Evolutionary conservation across 2,888 invertebrate species (phyloP).

Genomic region (Chymomyza procnemis): DNA sequence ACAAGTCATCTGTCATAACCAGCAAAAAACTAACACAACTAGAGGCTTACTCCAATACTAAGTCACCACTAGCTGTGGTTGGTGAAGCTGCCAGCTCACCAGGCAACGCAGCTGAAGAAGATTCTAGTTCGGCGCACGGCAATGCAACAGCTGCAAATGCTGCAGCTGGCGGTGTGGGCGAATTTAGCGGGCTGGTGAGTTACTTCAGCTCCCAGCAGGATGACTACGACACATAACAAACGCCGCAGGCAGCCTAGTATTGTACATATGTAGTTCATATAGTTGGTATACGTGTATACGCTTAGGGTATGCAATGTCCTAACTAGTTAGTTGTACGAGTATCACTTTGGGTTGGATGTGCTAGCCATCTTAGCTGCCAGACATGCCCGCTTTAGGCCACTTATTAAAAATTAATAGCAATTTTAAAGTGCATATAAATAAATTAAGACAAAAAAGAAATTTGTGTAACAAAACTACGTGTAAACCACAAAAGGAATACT

Average conservation of each 20-base stretch:
- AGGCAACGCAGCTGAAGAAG: conserved; percentile 60
- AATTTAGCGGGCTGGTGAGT: conserved; percentile 93
- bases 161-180: conserved; percentile 79
- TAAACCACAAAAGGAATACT: neutral
- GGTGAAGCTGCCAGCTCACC: conserved; percentile 72
- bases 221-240: conserved; percentile 88
- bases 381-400: conserved; percentile 37
- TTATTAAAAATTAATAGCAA: conserved; percentile 36
- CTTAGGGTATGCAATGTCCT: neutral
- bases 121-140: conserved; percentile 65
- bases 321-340: conserved; percentile 16
- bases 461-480: neutral
- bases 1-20: conserved; percentile 53
- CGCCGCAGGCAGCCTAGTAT: conserved; percentile 50
- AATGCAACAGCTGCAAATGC: conserved; percentile 58
- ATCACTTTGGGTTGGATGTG: neutral
- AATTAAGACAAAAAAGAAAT: neutral
- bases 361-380: neutral
- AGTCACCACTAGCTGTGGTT: conserved; percentile 65
- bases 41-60: conserved; percentile 72
- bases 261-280: conserved; percentile 54
- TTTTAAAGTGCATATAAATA: neutral
- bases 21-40: conserved; percentile 76
- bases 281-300: conserved; percentile 24
- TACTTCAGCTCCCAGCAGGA: conserved; percentile 95